Evolutionary conservation across 2,797 vertebrate genomes (phyloP).

Genomic region (Lepilemur septentrionalis): DNA sequence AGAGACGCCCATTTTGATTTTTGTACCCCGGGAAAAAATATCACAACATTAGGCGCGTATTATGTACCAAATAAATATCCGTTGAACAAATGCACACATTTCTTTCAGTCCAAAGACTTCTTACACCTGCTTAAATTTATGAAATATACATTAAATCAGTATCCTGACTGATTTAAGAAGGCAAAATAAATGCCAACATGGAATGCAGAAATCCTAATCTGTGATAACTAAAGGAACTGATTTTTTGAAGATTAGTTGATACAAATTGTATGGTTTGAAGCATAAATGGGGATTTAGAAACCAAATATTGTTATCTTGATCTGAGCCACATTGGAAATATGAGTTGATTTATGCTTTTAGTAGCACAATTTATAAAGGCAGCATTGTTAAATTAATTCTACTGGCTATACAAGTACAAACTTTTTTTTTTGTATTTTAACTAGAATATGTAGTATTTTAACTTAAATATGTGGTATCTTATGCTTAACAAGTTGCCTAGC

Average conservation of each 20-base stretch:
- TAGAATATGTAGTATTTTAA: background rate
- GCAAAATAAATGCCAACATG: background rate
- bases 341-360: background rate
- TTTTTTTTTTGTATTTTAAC: background rate
- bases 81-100: background rate
- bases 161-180: background rate
- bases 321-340: background rate
- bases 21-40: background rate
- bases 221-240: background rate
- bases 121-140: background rate
- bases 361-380: background rate
- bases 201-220: background rate
- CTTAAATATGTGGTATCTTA: background rate
- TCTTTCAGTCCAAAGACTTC: background rate
- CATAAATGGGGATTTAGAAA: background rate
- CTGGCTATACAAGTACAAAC: background rate
- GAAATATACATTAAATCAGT: background rate
- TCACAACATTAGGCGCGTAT: too few relatives aligned
- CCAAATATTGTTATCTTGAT: background rate
- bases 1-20: background rate
- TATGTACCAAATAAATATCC: background rate
- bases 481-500: background rate
- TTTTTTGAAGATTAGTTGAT: background rate
- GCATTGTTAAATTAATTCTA: background rate
- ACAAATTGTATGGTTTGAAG: background rate